A percentile compares a stretch with the other conserved stretches of the same genome.
These are phyloP conservation scores for Poecilia wingei DNA, from an alignment of 2,797 vertebrate genomes.

Conservation along the genomic window DNA sequence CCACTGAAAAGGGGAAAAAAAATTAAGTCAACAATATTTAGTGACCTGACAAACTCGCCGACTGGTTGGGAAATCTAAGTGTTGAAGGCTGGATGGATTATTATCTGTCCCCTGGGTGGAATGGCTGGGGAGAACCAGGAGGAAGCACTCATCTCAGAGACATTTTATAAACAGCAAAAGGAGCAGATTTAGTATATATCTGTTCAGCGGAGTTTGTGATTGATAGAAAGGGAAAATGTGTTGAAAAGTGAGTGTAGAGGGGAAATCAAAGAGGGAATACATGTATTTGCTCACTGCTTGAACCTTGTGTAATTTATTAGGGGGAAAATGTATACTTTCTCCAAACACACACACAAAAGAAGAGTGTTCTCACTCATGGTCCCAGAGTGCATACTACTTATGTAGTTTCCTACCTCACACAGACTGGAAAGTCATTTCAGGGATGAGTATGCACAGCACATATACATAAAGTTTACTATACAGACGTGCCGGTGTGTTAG, in stretches of 20 bases:
- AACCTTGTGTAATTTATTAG: slow-evolving; percentile 32
- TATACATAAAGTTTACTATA: slow-evolving; percentile 2
- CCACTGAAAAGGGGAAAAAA: slow-evolving; percentile 16
- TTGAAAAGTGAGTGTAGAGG: slow-evolving; percentile 56
- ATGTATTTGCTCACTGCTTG: slow-evolving; percentile 47
- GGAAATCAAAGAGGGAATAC: slow-evolving; percentile 56
- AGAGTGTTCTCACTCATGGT: slow-evolving; percentile 29
- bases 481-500: not conserved
- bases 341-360: slow-evolving; percentile 24
- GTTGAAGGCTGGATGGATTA: slow-evolving; percentile 57
- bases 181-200: not conserved
- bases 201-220: not conserved
- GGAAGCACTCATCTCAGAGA: slow-evolving; percentile 21
- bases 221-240: slow-evolving; percentile 30
- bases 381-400: slow-evolving; percentile 20
- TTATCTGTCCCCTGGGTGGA: slow-evolving; percentile 58
- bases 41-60: slow-evolving; percentile 37
- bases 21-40: slow-evolving; percentile 54
- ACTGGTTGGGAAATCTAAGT: slow-evolving; percentile 37
- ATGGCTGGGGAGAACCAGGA: slow-evolving; percentile 48
- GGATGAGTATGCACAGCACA: slow-evolving; percentile 14
- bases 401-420: slow-evolving; percentile 35
- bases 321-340: not conserved
- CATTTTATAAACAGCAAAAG: slow-evolving; percentile 14
- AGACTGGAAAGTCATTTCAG: slow-evolving; percentile 44